Evolutionary conservation across 53 echinoderm and acorn worm genomes (phyloP), one percentile per base, ranked within the genome.

Genomic region (Antedon mediterranea): DNA sequence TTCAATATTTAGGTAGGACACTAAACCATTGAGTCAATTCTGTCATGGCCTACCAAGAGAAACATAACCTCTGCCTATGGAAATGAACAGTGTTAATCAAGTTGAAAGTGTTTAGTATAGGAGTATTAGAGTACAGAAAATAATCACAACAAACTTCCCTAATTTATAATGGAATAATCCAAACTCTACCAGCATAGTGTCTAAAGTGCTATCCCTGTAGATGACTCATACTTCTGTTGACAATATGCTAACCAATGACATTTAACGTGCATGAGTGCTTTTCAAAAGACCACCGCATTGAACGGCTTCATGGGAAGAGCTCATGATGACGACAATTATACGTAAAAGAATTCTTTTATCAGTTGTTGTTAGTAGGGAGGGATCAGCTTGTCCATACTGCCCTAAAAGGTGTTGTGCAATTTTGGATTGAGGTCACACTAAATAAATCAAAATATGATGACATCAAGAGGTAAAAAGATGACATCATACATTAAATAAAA

Each of bases 221-320:
- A 57, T 57, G 57, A 57, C 14, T 57, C 57, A 57, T 57, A 13
- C 14, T 18, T 2, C 57, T 57, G 57, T 57, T 57, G 57, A 57
- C 57, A 57, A 18, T 57, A 57, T 57, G 57, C 57, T 26, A 57
- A 26, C 57, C 37, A 57, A 57, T 57, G 57, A 57, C 57, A 57
- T 57, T 57, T 57, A 23, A 8, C 57, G 7, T 57, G 57, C 57
- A 57, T 57, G 57, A 57, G 57, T 57, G 57, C 15, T 23, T 57
- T 57, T 57, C 57, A 57, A 57, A 37, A 57, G 57, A 57, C 57
- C 57, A 57, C 57, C 57, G 57, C 57, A 57, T 57, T 57, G 57
- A 57, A 26, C 20, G 57, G 57, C 57, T 57, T 57, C 57, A 23
- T 11, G 57, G 57, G 57, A 57, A 8, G 57, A 57, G 57, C 57